Conservation (phyloP, 2,888 invertebrate genomes). For the Acrobeloides nanus region DNA sequence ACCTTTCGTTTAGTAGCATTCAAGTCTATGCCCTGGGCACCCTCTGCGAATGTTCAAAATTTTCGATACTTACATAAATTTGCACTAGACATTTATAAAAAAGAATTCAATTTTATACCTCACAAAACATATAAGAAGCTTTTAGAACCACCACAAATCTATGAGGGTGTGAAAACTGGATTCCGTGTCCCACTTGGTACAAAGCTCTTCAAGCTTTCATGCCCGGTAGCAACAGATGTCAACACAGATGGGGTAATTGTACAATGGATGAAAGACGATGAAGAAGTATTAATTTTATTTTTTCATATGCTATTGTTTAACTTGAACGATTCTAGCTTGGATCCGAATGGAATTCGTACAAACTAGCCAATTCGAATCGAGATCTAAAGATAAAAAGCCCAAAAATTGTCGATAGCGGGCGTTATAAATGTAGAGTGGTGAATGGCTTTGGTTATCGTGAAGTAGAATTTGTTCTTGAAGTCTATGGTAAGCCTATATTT, state of each 20-base stretch:
- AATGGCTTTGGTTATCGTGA: constrained; percentile 48
- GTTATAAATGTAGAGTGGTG: constrained; percentile 44
- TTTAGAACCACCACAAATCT: constrained; percentile 43
- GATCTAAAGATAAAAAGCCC: constrained; percentile 43
- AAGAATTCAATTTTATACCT: too few species aligned
- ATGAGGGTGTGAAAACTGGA: constrained; percentile 33
- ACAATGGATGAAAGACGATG: constrained; percentile 47
- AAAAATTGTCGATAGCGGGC: constrained; percentile 40
- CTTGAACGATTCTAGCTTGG: constrained; percentile 6
- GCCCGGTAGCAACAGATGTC: constrained; percentile 32
- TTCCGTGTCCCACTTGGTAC: constrained; percentile 43
- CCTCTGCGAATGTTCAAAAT: too few species aligned
- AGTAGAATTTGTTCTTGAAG: constrained; percentile 42
- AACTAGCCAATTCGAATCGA: constrained; percentile 32
- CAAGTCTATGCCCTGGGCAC: too few species aligned
- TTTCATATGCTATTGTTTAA: background rate
- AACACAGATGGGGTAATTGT: constrained; percentile 40
- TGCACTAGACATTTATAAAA: too few species aligned
- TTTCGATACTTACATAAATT: too few species aligned
- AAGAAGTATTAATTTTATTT: constrained; percentile 25
- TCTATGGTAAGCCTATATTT: constrained; percentile 31
- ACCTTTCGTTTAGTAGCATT: too few species aligned
- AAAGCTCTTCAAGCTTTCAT: constrained; percentile 40
- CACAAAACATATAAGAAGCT: too few species aligned
- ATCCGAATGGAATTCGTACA: constrained; percentile 25